These are phyloP conservation scores for Helogale parvula DNA, from an alignment of 2,113 vertebrate species.

Conservation along the genomic window DNA sequence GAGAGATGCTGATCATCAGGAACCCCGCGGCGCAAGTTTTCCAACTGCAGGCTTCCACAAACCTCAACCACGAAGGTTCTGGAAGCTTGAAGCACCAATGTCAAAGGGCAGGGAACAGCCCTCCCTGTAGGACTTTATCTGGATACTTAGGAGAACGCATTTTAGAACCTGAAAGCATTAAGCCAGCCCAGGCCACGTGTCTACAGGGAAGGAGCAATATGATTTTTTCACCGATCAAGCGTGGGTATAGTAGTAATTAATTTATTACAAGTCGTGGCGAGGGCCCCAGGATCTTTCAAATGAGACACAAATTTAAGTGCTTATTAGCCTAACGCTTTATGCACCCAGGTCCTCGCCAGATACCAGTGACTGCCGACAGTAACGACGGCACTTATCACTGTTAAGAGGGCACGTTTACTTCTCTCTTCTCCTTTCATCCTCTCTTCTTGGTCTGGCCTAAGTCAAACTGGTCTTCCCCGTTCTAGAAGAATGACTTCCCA, in stretches of 20 bases:
- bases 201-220: not conserved
- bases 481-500: not conserved
- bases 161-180: accelerated
- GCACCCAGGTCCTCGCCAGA: not conserved
- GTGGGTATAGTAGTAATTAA: not conserved
- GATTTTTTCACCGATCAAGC: accelerated
- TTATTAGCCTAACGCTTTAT: accelerated
- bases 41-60: not conserved
- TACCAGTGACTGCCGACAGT: accelerated
- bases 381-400: accelerated
- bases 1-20: not conserved
- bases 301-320: not conserved
- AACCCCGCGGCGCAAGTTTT: not conserved
- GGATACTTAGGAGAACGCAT: not conserved
- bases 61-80: not conserved
- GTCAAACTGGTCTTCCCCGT: not conserved
- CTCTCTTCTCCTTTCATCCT: not conserved
- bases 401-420: not conserved
- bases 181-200: accelerated
- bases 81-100: not conserved
- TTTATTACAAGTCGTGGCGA: too few relatives aligned
- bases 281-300: not conserved
- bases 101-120: accelerated
- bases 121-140: not conserved
- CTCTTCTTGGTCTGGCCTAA: not conserved